These are phyloP conservation scores for Salvator merianae DNA, from an alignment of 2,113 vertebrate genomes.

Conservation along the genomic window DNA sequence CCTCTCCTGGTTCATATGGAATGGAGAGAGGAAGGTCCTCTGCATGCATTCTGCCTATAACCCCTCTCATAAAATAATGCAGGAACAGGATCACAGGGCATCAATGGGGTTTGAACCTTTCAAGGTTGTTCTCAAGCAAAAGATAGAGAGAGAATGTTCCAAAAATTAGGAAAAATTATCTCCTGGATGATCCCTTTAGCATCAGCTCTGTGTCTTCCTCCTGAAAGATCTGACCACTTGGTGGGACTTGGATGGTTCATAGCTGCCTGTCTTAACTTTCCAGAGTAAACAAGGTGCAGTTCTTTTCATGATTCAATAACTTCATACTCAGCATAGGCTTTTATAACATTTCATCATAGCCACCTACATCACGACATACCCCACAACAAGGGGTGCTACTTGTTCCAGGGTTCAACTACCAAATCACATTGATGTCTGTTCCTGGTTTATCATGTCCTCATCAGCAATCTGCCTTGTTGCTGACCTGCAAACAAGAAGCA, in stretches of 20 bases:
- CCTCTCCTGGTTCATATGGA: no score
- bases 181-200: not conserved
- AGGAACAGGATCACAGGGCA: not conserved
- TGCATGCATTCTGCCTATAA: not conserved
- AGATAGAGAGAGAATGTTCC: not conserved
- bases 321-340: no score
- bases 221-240: not conserved
- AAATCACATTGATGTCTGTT: fast-evolving
- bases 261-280: no score
- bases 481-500: not conserved
- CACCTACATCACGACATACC: not conserved
- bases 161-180: not conserved
- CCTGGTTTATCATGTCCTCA: not conserved
- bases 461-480: fast-evolving
- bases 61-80: not conserved
- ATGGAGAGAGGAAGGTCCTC: no score
- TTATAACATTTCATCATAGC: not conserved
- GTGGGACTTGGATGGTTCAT: not conserved
- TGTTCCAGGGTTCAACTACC: fast-evolving
- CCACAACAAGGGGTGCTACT: no score
- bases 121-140: no score
- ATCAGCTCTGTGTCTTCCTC: not conserved
- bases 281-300: not conserved
- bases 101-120: not conserved
- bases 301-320: not conserved